Base-by-base conservation (phyloP, 92 coral and sea anemone genomes). In the Muricea muricata region DNA sequence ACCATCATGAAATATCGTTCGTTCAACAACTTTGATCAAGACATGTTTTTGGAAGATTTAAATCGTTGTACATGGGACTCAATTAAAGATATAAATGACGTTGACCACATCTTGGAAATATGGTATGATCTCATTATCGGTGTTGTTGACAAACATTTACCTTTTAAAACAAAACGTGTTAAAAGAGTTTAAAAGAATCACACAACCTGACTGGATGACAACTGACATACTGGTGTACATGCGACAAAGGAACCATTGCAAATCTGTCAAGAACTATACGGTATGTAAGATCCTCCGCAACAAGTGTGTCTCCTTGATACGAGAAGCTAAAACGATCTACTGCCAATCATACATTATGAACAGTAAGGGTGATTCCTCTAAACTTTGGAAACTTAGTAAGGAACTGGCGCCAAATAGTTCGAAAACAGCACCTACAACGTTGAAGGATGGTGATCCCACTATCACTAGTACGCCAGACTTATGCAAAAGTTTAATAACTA, bases 131-230 rank as follows among this genome's bases (percentile, higher is more conserved):
- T 25, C 4, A 3, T 4, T 55, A 5, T 55, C 6, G 65, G 15
- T 4, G 65, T 55, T 3, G 65, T 55, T 25, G 21, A 55, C 13
- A 55, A 55, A 18, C 24, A 18, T 18, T 18, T 18, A 55, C 15
- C 65, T 55, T 55, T 3, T 3, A 4, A 6, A 18, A 11, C 5
- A 18, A 18, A 55, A 55, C 24, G 29, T 4, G 65, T 55, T 4
- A 55, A 55, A 55, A 32, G 6, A 18, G 52, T n/a, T n/a, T n/a
- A n/a, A n/a, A n/a, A n/a, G n/a, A n/a, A n/a, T n/a, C n/a, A n/a
- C n/a, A 52, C 82, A 77, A 20, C 82, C 82, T 4, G 82, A 77
- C 28, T 77, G 82, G 82, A 77, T 77, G 82, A 77, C 82, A 3
- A 24, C 5, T 18, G 82, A 77, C 21, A 42, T 24, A 20, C 47